These are phyloP conservation scores for Carollia perspicillata DNA, from an alignment of 2,113 vertebrate species.

Conservation along the genomic window DNA sequence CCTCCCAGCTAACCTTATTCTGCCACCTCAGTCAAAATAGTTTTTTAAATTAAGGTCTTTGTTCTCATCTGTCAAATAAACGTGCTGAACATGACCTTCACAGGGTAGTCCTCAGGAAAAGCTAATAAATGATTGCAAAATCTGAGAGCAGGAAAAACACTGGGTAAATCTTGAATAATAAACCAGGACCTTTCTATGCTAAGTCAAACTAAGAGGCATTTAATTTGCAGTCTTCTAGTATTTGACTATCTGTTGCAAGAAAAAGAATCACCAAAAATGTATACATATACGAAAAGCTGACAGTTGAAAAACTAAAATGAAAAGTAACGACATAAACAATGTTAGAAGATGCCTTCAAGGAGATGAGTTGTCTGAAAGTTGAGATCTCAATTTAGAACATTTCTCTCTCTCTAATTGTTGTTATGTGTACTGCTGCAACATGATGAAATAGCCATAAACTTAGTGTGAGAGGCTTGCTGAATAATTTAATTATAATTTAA, in stretches of 20 bases:
- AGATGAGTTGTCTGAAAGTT: slow-evolving; percentile 60
- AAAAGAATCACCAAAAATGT: slow-evolving; percentile 24
- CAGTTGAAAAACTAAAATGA: slow-evolving; percentile 68
- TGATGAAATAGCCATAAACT: slow-evolving; percentile 66
- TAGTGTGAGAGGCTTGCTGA: slow-evolving; percentile 68
- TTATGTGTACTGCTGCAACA: slow-evolving; percentile 38
- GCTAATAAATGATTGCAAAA: slow-evolving; percentile 18
- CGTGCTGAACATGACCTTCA: slow-evolving; percentile 49
- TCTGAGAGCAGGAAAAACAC: slow-evolving; percentile 1
- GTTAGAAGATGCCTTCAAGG: slow-evolving; percentile 64
- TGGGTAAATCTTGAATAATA: slow-evolving; percentile 40
- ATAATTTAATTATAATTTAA: slow-evolving; percentile 78
- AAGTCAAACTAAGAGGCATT: neutral
- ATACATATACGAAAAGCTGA: slow-evolving; percentile 61
- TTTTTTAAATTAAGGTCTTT: slow-evolving; percentile 45
- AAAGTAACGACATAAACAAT: slow-evolving; percentile 50
- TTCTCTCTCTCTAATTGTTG: slow-evolving; percentile 70
- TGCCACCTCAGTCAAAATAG: slow-evolving; percentile 37
- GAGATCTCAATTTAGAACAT: slow-evolving; percentile 65
- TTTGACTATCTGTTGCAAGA: slow-evolving; percentile 28
- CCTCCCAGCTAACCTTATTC: slow-evolving; percentile 27
- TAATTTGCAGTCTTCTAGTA: slow-evolving; percentile 36
- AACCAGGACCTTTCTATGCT: slow-evolving; percentile 3
- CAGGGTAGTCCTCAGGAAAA: neutral
- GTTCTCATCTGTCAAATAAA: slow-evolving; percentile 53